Conservation (phyloP, 2,888 invertebrate species). For the Nycteola revayana region DNA sequence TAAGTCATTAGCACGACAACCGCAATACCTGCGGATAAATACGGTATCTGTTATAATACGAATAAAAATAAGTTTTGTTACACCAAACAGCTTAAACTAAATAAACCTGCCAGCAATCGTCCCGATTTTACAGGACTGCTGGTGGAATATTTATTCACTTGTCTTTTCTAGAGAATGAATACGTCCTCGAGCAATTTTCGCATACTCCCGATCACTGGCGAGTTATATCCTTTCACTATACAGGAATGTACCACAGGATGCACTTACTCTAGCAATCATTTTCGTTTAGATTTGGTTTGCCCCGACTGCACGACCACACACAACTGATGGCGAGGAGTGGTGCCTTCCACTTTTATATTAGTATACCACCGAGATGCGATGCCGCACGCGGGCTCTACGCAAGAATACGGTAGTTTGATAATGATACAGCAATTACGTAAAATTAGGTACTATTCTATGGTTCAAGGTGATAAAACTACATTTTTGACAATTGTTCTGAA, state of each 20-base stretch:
- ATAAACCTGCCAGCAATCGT: too few relatives aligned
- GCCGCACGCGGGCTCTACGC: slow-evolving; percentile 62
- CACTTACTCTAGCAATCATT: slow-evolving; percentile 81
- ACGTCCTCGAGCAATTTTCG: too few relatives aligned
- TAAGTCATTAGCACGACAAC: too few relatives aligned
- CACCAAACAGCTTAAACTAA: too few relatives aligned
- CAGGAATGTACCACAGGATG: slow-evolving; percentile 39
- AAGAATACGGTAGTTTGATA: slow-evolving; percentile 79
- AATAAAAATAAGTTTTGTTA: too few relatives aligned
- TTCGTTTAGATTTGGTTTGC: slow-evolving; percentile 74
- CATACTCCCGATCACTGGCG: slow-evolving; percentile 12
- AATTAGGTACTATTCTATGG: slow-evolving; percentile 61
- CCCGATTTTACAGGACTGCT: too few relatives aligned
- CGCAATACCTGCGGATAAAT: too few relatives aligned
- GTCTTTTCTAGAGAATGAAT: too few relatives aligned
- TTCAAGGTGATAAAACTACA: slow-evolving; percentile 69
- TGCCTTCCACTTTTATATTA: slow-evolving; percentile 73
- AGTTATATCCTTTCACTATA: slow-evolving; percentile 60
- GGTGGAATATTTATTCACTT: too few relatives aligned
- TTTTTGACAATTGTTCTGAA: slow-evolving; percentile 34
- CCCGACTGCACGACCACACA: slow-evolving; percentile 76
- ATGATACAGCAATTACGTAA: slow-evolving; percentile 76
- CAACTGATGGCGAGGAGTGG: slow-evolving; percentile 69
- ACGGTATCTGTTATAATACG: too few relatives aligned
- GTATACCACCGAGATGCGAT: slow-evolving; percentile 67